Evolutionary conservation across 2,113 vertebrate species (phyloP).

Genomic region (Antennarius striatus): DNA sequence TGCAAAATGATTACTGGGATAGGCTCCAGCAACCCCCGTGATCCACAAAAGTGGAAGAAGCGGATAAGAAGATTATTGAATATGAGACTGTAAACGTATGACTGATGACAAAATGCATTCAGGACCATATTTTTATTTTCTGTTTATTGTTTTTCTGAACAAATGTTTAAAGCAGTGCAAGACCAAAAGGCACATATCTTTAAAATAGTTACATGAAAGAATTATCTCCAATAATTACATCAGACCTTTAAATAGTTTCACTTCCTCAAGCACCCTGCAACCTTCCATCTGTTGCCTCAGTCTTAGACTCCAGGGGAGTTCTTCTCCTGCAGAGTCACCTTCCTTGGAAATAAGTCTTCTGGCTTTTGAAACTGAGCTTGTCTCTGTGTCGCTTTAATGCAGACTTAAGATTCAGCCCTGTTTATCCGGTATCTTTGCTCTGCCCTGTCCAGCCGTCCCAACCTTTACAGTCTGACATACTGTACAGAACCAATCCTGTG

Average conservation of each 20-base stretch:
- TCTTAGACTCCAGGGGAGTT: conserved; percentile 19
- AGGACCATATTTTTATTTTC: too few relatives aligned
- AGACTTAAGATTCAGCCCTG: conserved; percentile 22
- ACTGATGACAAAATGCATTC: too few relatives aligned
- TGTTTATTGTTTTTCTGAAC: too few relatives aligned
- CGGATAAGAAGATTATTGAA: too few relatives aligned
- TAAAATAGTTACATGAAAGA: too few relatives aligned
- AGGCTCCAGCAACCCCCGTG: too few relatives aligned
- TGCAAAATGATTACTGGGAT: too few relatives aligned
- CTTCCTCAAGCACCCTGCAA: neutral
- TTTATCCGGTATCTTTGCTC: conserved; percentile 15
- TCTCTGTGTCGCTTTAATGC: conserved; percentile 18
- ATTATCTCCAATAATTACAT: too few relatives aligned
- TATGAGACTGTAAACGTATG: too few relatives aligned
- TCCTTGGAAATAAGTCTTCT: conserved; percentile 36
- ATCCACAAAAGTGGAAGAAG: too few relatives aligned
- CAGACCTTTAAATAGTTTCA: neutral
- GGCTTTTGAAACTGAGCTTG: conserved; percentile 7
- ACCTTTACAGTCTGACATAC: conserved; percentile 17
- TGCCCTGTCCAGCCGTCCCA: conserved; percentile 30
- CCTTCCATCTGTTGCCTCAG: conserved; percentile 11
- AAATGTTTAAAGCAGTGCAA: too few relatives aligned
- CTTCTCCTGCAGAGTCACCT: conserved; percentile 34
- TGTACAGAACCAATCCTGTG: conserved; percentile 7
- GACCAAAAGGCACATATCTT: too few relatives aligned